Percentiles rank a stretch among this genome's conserved stretches.
Conservation (phyloP, 2,797 vertebrate genomes). For the Gila robusta region DNA sequence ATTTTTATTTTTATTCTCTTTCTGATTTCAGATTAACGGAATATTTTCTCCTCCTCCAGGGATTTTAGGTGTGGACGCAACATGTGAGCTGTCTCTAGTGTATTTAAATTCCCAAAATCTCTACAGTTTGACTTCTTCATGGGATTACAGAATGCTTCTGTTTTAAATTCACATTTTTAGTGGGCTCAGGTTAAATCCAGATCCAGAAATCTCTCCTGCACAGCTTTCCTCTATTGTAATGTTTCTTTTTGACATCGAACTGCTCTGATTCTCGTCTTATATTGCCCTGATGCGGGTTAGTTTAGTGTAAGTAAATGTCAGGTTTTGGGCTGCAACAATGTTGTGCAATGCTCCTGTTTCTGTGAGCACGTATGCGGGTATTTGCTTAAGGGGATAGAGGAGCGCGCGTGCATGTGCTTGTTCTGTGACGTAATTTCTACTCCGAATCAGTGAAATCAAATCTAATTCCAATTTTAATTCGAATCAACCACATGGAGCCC, state of each 20-base stretch:
- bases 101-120: conserved; percentile 8
- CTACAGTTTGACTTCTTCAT: not conserved
- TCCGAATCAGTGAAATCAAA: not conserved
- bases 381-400: conserved; percentile 21
- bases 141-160: not conserved
- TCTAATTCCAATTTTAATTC: not conserved
- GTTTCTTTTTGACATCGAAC: not conserved
- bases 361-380: conserved; percentile 5
- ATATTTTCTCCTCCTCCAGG: too few species aligned
- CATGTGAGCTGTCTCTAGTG: not conserved
- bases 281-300: not conserved
- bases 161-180: not conserved
- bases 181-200: not conserved
- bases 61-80: not conserved
- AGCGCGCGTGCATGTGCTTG: not conserved
- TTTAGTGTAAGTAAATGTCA: conserved; percentile 13
- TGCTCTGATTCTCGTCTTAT: not conserved
- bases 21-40: not conserved
- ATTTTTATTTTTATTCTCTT: not conserved
- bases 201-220: not conserved
- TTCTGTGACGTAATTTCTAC: conserved; percentile 20
- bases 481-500: not conserved
- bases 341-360: conserved; percentile 42
- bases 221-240: not conserved
- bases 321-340: not conserved